A percentile compares a stretch with the other conserved stretches of the same genome.
Conservation (phyloP, 1,140 invertebrate genomes). For the Hydropsyche tenuis region DNA sequence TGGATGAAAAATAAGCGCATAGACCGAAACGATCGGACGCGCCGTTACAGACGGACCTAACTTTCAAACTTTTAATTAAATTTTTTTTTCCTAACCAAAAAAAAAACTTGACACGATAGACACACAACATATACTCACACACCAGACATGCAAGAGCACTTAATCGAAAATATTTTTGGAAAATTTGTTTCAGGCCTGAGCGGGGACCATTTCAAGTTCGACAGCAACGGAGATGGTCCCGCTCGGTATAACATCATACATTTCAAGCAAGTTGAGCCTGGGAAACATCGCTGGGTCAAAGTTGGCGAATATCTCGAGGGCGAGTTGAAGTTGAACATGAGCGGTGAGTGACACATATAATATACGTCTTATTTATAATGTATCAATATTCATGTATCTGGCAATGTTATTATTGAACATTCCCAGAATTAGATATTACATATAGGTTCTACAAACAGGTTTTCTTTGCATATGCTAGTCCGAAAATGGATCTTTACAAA, state of each 20-base stretch:
- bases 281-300: slow-evolving; percentile 82
- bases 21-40: not conserved
- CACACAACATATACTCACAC: too few species aligned
- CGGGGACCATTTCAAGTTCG: slow-evolving; percentile 89
- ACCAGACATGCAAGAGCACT: too few species aligned
- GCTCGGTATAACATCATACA: slow-evolving; percentile 95
- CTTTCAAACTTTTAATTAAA: too few species aligned
- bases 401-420: too few species aligned
- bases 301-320: slow-evolving; percentile 86
- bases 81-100: too few species aligned
- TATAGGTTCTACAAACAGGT: too few species aligned
- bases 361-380: not conserved
- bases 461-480: too few species aligned
- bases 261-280: slow-evolving; percentile 81
- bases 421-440: too few species aligned
- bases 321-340: slow-evolving; percentile 79
- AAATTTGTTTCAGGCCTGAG: slow-evolving; percentile 72
- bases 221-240: slow-evolving; percentile 88
- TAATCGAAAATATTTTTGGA: slow-evolving; percentile 3
- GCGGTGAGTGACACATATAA: slow-evolving; percentile 64
- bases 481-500: too few species aligned
- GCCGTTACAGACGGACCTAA: not conserved
- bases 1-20: slow-evolving; percentile 5
- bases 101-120: too few species aligned
- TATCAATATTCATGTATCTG: too few species aligned